A percentile compares a stretch with the other conserved stretches of the same genome.
Conservation (phyloP, 2,797 vertebrate genomes). For the Halcyon chelicuti region DNA sequence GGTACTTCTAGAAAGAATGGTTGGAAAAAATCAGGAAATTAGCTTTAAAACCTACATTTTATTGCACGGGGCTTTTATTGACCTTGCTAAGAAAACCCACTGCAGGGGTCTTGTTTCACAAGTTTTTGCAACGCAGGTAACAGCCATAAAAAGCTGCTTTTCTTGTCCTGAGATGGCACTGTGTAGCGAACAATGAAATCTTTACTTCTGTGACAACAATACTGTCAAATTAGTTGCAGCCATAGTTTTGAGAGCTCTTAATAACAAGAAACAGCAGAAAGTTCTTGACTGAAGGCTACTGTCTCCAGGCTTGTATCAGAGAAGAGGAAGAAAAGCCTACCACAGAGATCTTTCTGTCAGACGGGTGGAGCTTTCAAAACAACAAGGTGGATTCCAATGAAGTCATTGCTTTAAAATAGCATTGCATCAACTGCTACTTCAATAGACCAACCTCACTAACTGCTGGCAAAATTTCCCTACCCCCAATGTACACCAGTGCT, state of each 20-base stretch:
- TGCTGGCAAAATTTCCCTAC: background rate
- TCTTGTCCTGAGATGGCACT: background rate
- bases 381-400: background rate
- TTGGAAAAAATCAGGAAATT: background rate
- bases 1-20: background rate
- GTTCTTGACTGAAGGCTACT: background rate
- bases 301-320: background rate
- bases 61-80: background rate
- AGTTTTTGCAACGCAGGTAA: background rate
- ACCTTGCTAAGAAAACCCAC: background rate
- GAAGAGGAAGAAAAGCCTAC: background rate
- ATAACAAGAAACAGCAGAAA: background rate
- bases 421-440: background rate
- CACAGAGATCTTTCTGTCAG: background rate
- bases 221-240: background rate
- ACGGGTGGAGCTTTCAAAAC: background rate
- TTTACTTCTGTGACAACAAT: background rate
- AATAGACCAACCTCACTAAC: background rate
- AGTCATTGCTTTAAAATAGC: background rate
- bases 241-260: background rate
- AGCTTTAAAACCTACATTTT: background rate
- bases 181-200: background rate
- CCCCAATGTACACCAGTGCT: background rate
- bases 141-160: background rate
- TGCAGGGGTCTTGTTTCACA: background rate